phyloP scores from a whole-genome alignment of 2,797 vertebrate species.

The Sebastes miniatus region DNA sequence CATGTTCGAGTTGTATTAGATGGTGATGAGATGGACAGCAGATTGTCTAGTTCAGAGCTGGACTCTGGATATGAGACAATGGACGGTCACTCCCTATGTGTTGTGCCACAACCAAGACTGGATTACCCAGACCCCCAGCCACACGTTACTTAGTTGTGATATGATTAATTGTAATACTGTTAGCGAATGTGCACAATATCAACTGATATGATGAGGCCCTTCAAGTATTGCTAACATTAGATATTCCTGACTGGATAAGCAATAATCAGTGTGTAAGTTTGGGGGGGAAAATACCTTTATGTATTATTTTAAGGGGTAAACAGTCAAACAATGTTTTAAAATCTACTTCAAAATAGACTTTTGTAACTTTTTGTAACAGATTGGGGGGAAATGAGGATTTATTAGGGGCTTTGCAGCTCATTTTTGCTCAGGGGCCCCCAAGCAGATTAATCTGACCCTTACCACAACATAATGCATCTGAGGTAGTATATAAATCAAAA shows the following conservation, averaged over 20 bases:
- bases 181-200: not conserved
- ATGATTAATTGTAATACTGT: not conserved
- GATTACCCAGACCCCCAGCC: not conserved
- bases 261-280: not conserved
- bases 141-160: not conserved
- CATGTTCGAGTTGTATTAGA: constrained; percentile 44
- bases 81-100: too few species aligned
- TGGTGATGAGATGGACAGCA: not conserved
- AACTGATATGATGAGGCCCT: not conserved
- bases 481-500: not conserved
- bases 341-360: not conserved
- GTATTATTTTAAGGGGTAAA: not conserved
- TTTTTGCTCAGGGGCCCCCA: not conserved
- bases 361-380: too few species aligned
- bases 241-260: not conserved
- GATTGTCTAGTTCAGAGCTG: not conserved
- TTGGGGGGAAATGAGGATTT: too few species aligned
- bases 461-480: not conserved
- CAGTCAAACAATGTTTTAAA: not conserved
- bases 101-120: not conserved
- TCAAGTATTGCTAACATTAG: not conserved
- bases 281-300: not conserved
- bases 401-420: too few species aligned
- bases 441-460: not conserved
- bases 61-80: not conserved